Percentiles rank a stretch among this genome's conserved stretches.
Evolutionary conservation across 2,797 vertebrate species (phyloP).

Genomic region (Microctenopoma steveboyesi): DNA sequence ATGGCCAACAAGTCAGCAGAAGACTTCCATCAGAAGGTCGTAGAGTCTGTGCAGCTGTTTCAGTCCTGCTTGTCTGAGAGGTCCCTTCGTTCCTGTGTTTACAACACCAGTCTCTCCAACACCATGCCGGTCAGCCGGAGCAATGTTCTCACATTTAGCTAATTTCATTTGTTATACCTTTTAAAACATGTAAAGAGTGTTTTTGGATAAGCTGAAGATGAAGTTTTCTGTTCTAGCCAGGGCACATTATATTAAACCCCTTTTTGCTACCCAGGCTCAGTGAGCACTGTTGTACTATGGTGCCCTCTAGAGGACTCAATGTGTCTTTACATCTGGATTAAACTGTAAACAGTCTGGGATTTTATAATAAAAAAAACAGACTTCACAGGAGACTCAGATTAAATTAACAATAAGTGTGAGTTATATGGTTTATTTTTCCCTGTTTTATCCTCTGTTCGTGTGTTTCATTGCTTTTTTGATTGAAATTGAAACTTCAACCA

Average conservation of each 20-base stretch:
- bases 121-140: conserved; percentile 88
- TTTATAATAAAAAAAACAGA: no score
- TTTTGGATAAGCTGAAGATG: neutral
- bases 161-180: no score
- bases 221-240: no score
- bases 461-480: neutral
- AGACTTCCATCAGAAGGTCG: conserved; percentile 93
- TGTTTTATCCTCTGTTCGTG: neutral
- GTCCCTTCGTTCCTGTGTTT: conserved; percentile 89
- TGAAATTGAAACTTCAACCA: neutral
- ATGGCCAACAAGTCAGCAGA: conserved; percentile 92
- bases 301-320: conserved; percentile 51
- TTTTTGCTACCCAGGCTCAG: neutral
- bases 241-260: no score
- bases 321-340: conserved; percentile 18
- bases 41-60: conserved; percentile 90
- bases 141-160: neutral
- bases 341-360: neutral
- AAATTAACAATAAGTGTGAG: neutral
- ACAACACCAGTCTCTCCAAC: conserved; percentile 91
- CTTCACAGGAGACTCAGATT: no score
- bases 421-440: neutral
- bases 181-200: neutral
- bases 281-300: conserved; percentile 7
- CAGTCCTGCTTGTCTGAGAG: conserved; percentile 86